These are phyloP conservation scores for Forficula auricularia DNA, from an alignment of 1,140 invertebrate genomes.

Conservation along the genomic window DNA sequence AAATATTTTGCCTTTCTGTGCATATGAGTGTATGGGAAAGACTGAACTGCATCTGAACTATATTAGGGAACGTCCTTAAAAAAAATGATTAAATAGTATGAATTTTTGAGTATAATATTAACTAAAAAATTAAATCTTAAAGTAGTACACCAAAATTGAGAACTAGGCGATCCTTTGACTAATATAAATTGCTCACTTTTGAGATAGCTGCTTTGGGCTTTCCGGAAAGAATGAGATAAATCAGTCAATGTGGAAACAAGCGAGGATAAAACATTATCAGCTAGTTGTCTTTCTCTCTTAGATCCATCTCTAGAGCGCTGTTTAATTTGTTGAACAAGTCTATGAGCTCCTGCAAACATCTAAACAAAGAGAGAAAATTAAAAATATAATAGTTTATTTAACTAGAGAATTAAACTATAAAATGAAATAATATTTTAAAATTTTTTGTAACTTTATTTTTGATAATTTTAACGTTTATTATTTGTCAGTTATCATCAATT, in stretches of 20 bases:
- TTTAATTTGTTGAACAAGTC: slow-evolving; percentile 61
- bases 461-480: neutral
- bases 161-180: no score
- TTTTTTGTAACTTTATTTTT: neutral
- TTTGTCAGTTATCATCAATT: neutral
- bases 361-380: slow-evolving; percentile 22
- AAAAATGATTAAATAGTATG: no score
- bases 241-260: slow-evolving; percentile 69
- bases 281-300: slow-evolving; percentile 50
- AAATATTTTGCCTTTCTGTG: no score
- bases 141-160: no score
- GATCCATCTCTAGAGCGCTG: slow-evolving; percentile 21
- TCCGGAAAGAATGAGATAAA: slow-evolving; percentile 59
- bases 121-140: no score
- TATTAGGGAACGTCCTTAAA: no score
- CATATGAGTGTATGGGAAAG: no score
- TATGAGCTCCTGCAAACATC: slow-evolving; percentile 62
- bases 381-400: slow-evolving; percentile 3
- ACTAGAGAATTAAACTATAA: neutral
- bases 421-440: neutral
- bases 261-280: slow-evolving; percentile 64
- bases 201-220: slow-evolving; percentile 69
- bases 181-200: no score
- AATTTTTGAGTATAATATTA: no score
- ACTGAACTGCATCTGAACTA: no score